Evolutionary conservation across 2,888 invertebrate species (phyloP), one percentile per base, ranked within the genome.

Genomic region (Piscicola geometra): DNA sequence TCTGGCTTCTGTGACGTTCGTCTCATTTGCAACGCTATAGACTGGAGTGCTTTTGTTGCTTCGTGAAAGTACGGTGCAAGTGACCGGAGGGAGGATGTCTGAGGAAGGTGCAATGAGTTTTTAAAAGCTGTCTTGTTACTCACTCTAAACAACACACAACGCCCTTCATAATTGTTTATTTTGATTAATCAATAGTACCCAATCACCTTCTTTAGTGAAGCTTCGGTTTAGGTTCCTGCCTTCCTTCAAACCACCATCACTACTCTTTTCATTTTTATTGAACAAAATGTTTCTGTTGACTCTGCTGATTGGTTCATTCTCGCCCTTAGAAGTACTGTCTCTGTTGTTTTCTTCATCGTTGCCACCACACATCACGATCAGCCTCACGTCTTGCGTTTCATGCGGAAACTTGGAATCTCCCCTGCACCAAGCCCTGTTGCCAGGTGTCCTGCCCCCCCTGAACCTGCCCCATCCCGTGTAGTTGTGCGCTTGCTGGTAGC

Each of bases 301-400:
- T 35, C 32, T 67, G 35, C 32, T 67, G 9, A 28, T 35, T 32
- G 15, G 30, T 3, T 32, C 32, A 21, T 67, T 32, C 9, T 67
- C 32, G 3, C 21, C 18, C 3, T 35, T 32, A 35, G 25, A n/a
- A 64, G 67, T 15, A 32, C 32, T 35, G 18, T 67, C 35, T 32
- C 32, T 67, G 67, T 67, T 67, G 67, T 32, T 67, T 25, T 64
- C 30, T 21, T 28, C 9, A n/a, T n/a, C n/a, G 9, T 64, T 64
- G 12, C 56, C 56, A 21, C 73, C 73, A 35, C 73, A 73, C 73
- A 73, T 73, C 21, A 73, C 64, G n/a, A 73, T 73, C 35, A 73
- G 64, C 9, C 73, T 47, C 18, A 73, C 73, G 25, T 73, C 73
- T 35, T 73, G 73, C 32, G 73, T 32, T 32, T 67, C 32, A 21